Evolutionary conservation across 2,888 invertebrate species (phyloP).

Genomic region (Tuta absoluta): DNA sequence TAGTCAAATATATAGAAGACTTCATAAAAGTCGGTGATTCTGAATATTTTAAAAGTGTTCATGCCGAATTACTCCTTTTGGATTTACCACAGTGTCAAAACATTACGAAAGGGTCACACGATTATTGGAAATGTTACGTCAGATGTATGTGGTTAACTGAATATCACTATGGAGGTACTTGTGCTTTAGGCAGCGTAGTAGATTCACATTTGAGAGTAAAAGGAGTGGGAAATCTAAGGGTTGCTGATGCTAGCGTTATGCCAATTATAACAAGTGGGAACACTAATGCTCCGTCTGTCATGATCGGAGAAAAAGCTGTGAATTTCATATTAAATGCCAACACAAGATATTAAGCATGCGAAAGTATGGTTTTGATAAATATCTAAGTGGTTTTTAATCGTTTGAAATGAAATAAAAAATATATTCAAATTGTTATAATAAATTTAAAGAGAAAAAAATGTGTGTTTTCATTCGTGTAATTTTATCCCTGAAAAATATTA

Average conservation of each 20-base stretch:
- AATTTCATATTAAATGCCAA: too few species aligned
- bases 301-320: constrained; percentile 71
- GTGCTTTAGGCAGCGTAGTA: constrained; percentile 67
- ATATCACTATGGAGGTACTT: constrained; percentile 81
- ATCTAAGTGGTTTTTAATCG: too few species aligned
- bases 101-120: constrained; percentile 72
- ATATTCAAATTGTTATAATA: too few species aligned
- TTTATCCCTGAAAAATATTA: too few species aligned
- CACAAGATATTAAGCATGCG: too few species aligned
- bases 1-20: constrained; percentile 29
- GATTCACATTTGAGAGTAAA: constrained; percentile 61
- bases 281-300: constrained; percentile 67
- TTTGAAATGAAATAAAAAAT: too few species aligned
- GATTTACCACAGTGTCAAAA: constrained; percentile 69
- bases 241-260: constrained; percentile 69
- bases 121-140: constrained; percentile 84
- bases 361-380: too few species aligned
- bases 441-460: too few species aligned
- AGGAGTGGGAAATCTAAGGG: constrained; percentile 54
- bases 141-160: constrained; percentile 79
- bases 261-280: constrained; percentile 66
- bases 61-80: constrained; percentile 31
- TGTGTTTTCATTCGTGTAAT: too few species aligned
- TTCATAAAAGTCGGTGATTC: constrained; percentile 31
- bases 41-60: constrained; percentile 32